Conservation (phyloP, 1,140 invertebrate genomes). For the Subanguina moxae region DNA sequence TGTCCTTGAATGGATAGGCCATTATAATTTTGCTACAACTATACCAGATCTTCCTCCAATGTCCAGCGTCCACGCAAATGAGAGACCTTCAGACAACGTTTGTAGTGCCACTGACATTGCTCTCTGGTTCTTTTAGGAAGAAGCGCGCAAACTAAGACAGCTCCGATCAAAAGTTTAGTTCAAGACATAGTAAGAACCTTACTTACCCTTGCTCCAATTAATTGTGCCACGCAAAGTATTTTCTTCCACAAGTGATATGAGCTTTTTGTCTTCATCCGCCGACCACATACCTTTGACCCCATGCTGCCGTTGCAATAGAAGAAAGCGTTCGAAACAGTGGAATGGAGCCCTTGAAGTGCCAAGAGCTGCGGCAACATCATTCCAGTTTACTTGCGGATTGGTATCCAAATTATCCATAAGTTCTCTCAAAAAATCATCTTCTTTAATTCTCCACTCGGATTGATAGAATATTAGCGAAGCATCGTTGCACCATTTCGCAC, state of each 20-base stretch:
- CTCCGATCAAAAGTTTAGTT: not conserved
- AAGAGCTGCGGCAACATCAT: conserved; percentile 23
- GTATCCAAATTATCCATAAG: too few species aligned
- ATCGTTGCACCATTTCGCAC: conserved; percentile 36
- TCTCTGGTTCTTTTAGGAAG: conserved; percentile 29
- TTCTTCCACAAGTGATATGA: conserved; percentile 21
- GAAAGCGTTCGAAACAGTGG: conserved; percentile 36
- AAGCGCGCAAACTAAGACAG: conserved; percentile 42
- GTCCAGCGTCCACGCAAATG: conserved; percentile 36
- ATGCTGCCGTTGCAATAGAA: conserved; percentile 19
- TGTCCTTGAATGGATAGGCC: not conserved
- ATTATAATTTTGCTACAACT: conserved; percentile 14
- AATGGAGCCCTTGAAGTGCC: conserved; percentile 22
- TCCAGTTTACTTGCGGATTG: conserved; percentile 37
- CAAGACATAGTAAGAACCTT: not conserved
- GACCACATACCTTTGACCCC: conserved; percentile 28
- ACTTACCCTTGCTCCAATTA: conserved; percentile 34
- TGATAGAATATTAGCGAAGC: conserved; percentile 23
- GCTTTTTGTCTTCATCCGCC: conserved; percentile 29
- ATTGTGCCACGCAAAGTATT: conserved; percentile 37
- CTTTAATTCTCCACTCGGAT: conserved; percentile 21
- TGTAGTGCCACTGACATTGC: conserved; percentile 33
- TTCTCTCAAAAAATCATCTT: conserved; percentile 25
- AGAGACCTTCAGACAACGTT: conserved; percentile 23
- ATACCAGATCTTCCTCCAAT: conserved; percentile 38